These are phyloP conservation scores for Potamilus streckersoni DNA, from an alignment of 1,140 invertebrate genomes.

Conservation along the genomic window DNA sequence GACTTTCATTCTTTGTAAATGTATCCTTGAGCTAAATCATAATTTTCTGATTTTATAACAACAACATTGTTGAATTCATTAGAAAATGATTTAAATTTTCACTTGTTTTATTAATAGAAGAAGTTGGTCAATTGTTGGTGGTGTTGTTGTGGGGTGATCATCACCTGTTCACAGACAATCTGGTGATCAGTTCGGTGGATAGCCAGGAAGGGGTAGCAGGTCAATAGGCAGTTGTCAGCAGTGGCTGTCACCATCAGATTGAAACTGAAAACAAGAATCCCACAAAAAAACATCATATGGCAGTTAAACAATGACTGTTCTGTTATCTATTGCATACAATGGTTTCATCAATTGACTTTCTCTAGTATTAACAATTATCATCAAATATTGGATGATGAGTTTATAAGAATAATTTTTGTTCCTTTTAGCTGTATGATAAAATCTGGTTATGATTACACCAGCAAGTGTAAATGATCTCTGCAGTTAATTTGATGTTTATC, in stretches of 20 bases:
- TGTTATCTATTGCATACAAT: neutral
- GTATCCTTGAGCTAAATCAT: too few relatives aligned
- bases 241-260: conserved; percentile 60
- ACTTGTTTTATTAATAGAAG: too few relatives aligned
- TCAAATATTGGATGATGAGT: neutral
- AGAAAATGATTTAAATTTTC: too few relatives aligned
- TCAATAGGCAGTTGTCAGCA: conserved; percentile 67
- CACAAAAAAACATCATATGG: neutral
- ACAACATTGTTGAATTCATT: too few relatives aligned
- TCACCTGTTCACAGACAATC: conserved; percentile 67
- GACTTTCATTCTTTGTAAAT: too few relatives aligned
- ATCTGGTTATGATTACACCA: neutral
- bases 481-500: too few relatives aligned
- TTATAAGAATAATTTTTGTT: neutral
- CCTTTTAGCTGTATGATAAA: neutral
- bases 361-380: neutral
- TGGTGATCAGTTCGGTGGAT: conserved; percentile 64
- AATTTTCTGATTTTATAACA: too few relatives aligned
- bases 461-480: too few relatives aligned
- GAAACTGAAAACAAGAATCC: conserved; percentile 50
- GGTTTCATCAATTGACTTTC: neutral
- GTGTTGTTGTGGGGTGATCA: neutral
- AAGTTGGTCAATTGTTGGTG: too few relatives aligned
- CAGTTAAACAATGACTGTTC: neutral
- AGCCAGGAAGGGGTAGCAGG: conserved; percentile 66